Evolutionary conservation across 2,888 invertebrate species (phyloP), one percentile per base, ranked within the genome.

Genomic region (Stictocephala bisonia): DNA sequence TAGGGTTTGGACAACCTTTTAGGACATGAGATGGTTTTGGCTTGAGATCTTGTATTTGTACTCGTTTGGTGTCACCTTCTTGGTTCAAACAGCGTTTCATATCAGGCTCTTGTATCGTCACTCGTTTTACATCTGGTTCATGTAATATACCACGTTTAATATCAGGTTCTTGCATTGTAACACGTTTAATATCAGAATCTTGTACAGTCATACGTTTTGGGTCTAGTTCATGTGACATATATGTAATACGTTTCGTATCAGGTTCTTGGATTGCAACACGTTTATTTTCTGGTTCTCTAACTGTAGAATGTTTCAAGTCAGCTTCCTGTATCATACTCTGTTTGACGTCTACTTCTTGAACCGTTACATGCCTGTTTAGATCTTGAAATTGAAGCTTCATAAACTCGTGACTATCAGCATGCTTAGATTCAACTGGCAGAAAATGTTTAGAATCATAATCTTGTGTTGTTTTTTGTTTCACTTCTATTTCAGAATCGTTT

Each of bases 111-210:
- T 11, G 7, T 11, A 58, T 56, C 15, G 74, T 35, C 48, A 41
- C 67, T 73, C 56, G 60, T 31, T 53, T 35, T n/a, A n/a, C n/a
- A n/a, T n/a, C n/a, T 40, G 69, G 44, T 75, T 81, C 68, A 72
- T 78, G 66, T 78, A 79, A 50, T 73, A 29, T 15, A 27, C 6
- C 29, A 27, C 27, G 3, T 26, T 27, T 22, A n/a, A n/a, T n/a
- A 29, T 3, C n/a, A 72, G 75, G 73, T 79, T 80, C 68, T 73
- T 78, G 66, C 78, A 79, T 51, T 73, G 58, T 15, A 27, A 27
- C 29, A 27, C 27, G 3, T 26, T 27, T 22, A n/a, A n/a, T n/a
- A 29, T 3, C n/a, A 3, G 24, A 6, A n/a, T 53, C 58, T 29
- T 2, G 58, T 27, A 26, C 18, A n/a, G 27, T n/a, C n/a, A n/a